phyloP scores from a whole-genome alignment of 2,113 vertebrate genomes.

The Tragelaphus scriptus region DNA sequence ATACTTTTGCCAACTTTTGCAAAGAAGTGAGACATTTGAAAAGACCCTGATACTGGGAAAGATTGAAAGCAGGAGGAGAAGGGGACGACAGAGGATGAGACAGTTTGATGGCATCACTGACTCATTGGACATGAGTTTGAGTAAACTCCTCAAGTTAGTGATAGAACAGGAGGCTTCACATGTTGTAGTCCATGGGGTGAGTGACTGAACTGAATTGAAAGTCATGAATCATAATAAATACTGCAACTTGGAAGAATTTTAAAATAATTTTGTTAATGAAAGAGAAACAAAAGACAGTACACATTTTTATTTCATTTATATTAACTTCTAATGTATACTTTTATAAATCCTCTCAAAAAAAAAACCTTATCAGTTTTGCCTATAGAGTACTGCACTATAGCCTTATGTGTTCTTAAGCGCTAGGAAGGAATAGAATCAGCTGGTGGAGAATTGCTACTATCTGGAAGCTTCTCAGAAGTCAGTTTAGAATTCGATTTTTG shows the following conservation, averaged over 20 bases:
- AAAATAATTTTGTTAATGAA: neutral
- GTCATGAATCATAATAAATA: neutral
- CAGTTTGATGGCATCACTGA: neutral
- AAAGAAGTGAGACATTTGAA: neutral
- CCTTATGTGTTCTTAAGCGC: neutral
- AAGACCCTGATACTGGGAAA: neutral
- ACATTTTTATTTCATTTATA: neutral
- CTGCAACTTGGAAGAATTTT: neutral
- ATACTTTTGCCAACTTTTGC: neutral
- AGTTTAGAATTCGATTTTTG: neutral
- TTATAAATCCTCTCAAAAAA: neutral
- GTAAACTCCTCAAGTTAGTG: neutral
- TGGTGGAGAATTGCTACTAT: neutral
- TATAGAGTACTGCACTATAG: neutral
- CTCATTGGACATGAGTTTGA: neutral
- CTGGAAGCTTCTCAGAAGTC: neutral
- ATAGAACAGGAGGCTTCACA: neutral
- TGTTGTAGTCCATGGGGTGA: neutral
- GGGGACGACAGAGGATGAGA: neutral
- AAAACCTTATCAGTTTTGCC: neutral
- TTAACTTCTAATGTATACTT: neutral
- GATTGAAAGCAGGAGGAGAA: neutral
- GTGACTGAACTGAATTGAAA: neutral
- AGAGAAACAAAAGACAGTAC: neutral
- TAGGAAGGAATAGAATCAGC: neutral